A percentile compares a stretch with the other conserved stretches of the same genome.
phyloP scores from a whole-genome alignment of 2,888 invertebrate species.

The Chydorus sphaericus region DNA sequence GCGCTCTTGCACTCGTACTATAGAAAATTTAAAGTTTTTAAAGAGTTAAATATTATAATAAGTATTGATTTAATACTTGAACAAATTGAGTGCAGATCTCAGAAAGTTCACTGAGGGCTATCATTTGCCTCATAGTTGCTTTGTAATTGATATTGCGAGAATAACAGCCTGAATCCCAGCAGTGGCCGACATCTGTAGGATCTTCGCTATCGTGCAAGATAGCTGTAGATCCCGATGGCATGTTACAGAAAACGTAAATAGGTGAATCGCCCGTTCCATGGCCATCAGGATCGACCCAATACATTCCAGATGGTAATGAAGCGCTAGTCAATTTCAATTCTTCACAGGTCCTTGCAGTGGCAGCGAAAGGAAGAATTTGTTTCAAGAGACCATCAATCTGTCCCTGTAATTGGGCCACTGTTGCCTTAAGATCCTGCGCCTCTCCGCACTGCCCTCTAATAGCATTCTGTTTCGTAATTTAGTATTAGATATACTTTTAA shows the following conservation, averaged over 20 bases:
- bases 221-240: not conserved
- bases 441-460: too few relatives aligned
- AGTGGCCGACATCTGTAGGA: not conserved
- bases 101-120: not conserved
- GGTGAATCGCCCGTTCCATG: not conserved
- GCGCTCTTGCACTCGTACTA: slow-evolving; percentile 4
- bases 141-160: not conserved
- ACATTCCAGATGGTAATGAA: not conserved
- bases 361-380: not conserved
- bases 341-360: not conserved
- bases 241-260: not conserved
- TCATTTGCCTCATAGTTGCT: not conserved
- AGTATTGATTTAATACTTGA: too few relatives aligned
- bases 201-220: not conserved
- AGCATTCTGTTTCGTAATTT: too few relatives aligned
- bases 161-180: not conserved
- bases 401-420: too few relatives aligned
- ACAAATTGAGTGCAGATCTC: not conserved
- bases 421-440: too few relatives aligned
- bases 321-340: not conserved
- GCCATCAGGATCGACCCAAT: slow-evolving; percentile 1
- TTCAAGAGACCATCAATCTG: too few relatives aligned
- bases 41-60: too few relatives aligned
- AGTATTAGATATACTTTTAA: too few relatives aligned
- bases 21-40: not conserved